Conservation (phyloP, 2,888 invertebrate genomes). For the Allygus modestus region DNA sequence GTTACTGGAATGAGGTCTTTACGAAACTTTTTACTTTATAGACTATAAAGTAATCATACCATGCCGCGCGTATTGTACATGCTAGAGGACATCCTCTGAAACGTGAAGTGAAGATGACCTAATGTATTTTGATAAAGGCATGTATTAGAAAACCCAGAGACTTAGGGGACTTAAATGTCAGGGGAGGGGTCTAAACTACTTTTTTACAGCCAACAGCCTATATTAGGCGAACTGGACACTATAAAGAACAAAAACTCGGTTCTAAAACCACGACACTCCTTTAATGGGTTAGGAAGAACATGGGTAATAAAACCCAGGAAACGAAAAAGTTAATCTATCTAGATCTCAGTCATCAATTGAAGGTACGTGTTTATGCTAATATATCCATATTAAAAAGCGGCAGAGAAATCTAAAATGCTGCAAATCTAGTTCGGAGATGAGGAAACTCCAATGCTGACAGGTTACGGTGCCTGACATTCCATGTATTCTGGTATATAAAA, state of each 20-base stretch:
- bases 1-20: no score
- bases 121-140: no score
- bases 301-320: neutral
- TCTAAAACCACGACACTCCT: neutral
- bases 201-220: neutral
- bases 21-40: no score
- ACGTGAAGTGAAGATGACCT: no score
- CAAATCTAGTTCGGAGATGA: neutral
- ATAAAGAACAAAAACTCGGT: neutral
- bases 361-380: constrained; percentile 4
- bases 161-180: neutral
- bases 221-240: neutral
- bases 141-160: no score
- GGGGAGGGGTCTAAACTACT: neutral
- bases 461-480: no score
- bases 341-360: neutral
- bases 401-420: neutral
- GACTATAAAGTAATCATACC: no score
- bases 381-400: neutral
- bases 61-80: no score
- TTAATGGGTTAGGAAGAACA: neutral
- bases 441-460: neutral
- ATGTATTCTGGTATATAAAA: neutral
- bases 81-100: no score
- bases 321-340: neutral